Evolutionary conservation across 1,140 invertebrate genomes (phyloP), one percentile per base, ranked within the genome.

Genomic region (Formica selysi): DNA sequence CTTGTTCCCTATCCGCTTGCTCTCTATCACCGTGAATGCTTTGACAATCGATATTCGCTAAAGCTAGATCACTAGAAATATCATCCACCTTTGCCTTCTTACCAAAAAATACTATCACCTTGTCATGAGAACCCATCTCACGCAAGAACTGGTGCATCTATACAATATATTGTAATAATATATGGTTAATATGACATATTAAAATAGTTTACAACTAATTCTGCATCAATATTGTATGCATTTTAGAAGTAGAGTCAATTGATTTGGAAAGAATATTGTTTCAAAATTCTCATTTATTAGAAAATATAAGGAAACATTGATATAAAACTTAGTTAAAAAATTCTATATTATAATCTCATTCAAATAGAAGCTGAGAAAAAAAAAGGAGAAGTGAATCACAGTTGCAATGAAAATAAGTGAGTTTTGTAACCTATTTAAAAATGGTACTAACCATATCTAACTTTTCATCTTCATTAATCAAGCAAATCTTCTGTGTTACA

Each of bases 1-100:
- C 98, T 93, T 97, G 97, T 93, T 99, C 98, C 65, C 98, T 95
- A 92, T 99, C 98, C 89, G 84, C 92, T 91, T 99, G 98, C 61
- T 98, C 98, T 80, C 98, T 96, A 91, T 98, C 97, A n/a, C 98
- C 98, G 95, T 99, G 98, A 86, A 99, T 97, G 81, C 97, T 97
- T 89, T 98, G 97, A 87, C 96, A 97, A 19, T 94, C 89, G 54
- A 98, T 96, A 1, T 96, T 96, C 71, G 95, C 94, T 26, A 98
- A 85, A 36, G 96, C 96, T 16, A 99, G 93, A 86, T 99, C 97
- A 92, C 97, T 97, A 0, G 97, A 96, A n/a, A 99, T 92, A 91
- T 98, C 96, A 94, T 98, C 97, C 16, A 97, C 98, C 19, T 96
- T 96, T 3, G 96, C 94, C 94, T 99, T 99, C 89, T 97, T 98